A percentile compares a stretch with the other conserved stretches of the same genome.
phyloP scores from a whole-genome alignment of 2,797 vertebrate genomes.

The Molossus alvarezi region DNA sequence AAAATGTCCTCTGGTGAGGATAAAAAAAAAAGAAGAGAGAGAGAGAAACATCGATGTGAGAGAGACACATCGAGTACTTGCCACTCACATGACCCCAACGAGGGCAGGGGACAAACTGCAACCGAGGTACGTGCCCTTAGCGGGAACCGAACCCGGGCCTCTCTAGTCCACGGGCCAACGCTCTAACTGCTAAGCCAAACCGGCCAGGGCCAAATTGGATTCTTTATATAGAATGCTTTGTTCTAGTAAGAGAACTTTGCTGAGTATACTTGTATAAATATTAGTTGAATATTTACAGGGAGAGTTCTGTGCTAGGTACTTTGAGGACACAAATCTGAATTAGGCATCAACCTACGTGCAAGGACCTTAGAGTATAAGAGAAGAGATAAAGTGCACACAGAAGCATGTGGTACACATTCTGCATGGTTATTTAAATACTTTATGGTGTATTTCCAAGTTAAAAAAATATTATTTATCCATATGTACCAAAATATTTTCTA shows the following conservation, averaged over 20 bases:
- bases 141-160: too few relatives aligned
- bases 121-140: too few relatives aligned
- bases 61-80: too few relatives aligned
- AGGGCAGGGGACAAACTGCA: too few relatives aligned
- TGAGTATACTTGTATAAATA: background rate
- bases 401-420: background rate
- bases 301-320: background rate
- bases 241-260: slow-evolving; percentile 47
- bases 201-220: background rate
- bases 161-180: too few relatives aligned
- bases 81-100: too few relatives aligned
- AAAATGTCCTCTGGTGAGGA: too few relatives aligned
- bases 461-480: background rate
- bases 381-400: background rate
- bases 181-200: too few relatives aligned
- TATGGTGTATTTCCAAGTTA: slow-evolving; percentile 6
- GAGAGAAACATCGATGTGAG: too few relatives aligned
- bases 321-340: slow-evolving; percentile 17
- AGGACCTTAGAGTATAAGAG: background rate
- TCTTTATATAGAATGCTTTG: slow-evolving; percentile 37
- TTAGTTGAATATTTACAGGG: slow-evolving; percentile 45
- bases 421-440: background rate
- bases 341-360: background rate
- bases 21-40: too few relatives aligned
- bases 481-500: slow-evolving; percentile 27